These are phyloP conservation scores for Platichthys flesus DNA, from an alignment of 2,113 vertebrate species.

Conservation along the genomic window DNA sequence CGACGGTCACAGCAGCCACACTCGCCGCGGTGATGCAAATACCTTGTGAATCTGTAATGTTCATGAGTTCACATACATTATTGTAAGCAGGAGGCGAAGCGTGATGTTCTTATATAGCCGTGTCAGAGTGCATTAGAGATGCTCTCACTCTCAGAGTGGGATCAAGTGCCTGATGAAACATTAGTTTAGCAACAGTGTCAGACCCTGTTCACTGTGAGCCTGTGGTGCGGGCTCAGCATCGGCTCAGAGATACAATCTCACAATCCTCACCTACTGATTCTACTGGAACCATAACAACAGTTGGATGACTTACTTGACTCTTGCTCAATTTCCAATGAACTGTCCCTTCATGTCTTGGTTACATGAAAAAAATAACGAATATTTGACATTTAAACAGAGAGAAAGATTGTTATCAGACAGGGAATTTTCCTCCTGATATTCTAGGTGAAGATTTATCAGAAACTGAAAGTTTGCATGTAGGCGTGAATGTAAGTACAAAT, in stretches of 20 bases:
- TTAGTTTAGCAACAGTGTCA: constrained; percentile 75
- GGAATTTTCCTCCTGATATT: neutral
- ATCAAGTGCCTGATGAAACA: constrained; percentile 64
- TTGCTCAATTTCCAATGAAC: neutral
- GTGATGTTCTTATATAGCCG: constrained; percentile 54
- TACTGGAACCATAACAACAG: neutral
- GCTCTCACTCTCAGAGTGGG: constrained; percentile 58
- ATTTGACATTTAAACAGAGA: too few species aligned
- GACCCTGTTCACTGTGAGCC: constrained; percentile 56
- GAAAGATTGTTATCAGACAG: too few species aligned
- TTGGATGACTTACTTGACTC: neutral
- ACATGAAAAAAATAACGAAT: too few species aligned
- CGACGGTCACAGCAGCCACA: constrained; percentile 5
- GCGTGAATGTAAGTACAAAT: neutral
- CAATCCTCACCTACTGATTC: constrained; percentile 1
- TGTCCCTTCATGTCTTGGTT: neutral
- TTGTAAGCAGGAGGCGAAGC: constrained; percentile 52
- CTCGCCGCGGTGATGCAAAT: constrained; percentile 49
- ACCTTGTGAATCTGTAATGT: constrained; percentile 48
- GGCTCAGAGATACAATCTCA: constrained; percentile 18
- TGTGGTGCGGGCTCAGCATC: neutral
- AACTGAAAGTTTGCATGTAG: neutral
- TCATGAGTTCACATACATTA: constrained; percentile 64
- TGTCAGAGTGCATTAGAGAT: constrained; percentile 67
- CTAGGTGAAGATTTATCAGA: neutral